Evolutionary conservation across 2,888 invertebrate species (phyloP).

Genomic region (Pollenia amentaria): DNA sequence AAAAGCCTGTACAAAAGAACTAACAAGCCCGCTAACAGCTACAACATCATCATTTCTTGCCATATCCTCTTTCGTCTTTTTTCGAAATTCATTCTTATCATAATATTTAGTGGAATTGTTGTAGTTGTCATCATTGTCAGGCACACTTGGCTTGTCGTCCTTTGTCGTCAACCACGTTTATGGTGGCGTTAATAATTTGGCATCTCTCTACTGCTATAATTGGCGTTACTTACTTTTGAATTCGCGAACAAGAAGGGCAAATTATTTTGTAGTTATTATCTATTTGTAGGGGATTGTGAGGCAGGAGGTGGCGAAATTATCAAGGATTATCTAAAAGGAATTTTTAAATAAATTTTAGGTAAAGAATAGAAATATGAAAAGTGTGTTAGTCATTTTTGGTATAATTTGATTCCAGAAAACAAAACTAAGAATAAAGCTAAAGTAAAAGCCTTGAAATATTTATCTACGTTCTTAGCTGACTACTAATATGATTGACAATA

Average conservation of each 20-base stretch:
- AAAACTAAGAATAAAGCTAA: too few relatives aligned
- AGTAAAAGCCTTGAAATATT: too few relatives aligned
- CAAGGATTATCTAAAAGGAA: conserved; percentile 6
- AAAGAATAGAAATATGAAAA: not conserved
- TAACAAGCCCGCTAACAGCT: conserved; percentile 30
- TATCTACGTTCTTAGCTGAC: too few relatives aligned
- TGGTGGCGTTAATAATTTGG: conserved; percentile 64
- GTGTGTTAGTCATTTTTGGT: too few relatives aligned
- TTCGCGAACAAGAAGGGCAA: conserved; percentile 6
- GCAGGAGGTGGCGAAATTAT: not conserved
- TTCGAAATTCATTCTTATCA: not conserved
- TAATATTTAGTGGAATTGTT: conserved; percentile 11
- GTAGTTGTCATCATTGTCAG: not conserved
- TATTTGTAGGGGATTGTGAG: not conserved
- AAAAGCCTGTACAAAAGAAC: conserved; percentile 39
- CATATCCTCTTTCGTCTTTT: not conserved
- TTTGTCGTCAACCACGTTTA: conserved; percentile 44
- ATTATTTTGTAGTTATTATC: conserved; percentile 9
- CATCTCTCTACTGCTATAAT: conserved; percentile 37
- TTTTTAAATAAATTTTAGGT: not conserved
- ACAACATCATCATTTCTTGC: conserved; percentile 11
- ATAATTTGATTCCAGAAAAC: too few relatives aligned
- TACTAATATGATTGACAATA: too few relatives aligned
- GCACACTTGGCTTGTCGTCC: not conserved
- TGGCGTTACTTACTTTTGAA: conserved; percentile 32